These are phyloP conservation scores for Parnassius apollo DNA, from an alignment of 2,888 invertebrate genomes.

Conservation along the genomic window DNA sequence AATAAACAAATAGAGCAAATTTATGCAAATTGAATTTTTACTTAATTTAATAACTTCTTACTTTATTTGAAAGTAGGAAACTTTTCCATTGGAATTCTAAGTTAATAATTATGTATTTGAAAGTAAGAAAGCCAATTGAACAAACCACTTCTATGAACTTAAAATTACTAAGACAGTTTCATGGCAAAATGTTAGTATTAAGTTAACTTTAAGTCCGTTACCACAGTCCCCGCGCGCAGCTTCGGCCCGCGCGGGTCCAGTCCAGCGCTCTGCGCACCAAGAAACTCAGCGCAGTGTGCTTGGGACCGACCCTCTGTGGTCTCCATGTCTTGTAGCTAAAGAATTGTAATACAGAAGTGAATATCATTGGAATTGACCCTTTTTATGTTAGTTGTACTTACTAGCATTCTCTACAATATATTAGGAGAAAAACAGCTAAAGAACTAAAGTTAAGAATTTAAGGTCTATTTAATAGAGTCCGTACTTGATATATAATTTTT, in stretches of 20 bases:
- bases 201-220: slow-evolving; percentile 63
- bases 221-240: slow-evolving; percentile 71
- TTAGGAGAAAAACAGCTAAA: no score
- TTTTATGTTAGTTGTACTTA: background rate
- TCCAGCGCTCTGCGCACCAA: slow-evolving; percentile 68
- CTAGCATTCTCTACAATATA: no score
- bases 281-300: slow-evolving; percentile 53
- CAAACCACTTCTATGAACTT: background rate
- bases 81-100: no score
- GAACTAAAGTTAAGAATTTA: no score
- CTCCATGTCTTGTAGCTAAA: slow-evolving; percentile 5
- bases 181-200: slow-evolving; percentile 37
- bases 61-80: no score
- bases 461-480: no score
- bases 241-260: slow-evolving; percentile 62
- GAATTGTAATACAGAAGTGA: background rate
- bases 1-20: slow-evolving; percentile 1
- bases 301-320: slow-evolving; percentile 30
- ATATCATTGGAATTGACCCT: background rate
- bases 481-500: no score
- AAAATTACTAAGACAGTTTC: slow-evolving; percentile 27
- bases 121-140: no score
- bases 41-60: no score
- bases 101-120: no score
- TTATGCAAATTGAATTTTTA: background rate